phyloP scores from a whole-genome alignment of 2,888 invertebrate genomes.

The Pseudanteris insignis region DNA sequence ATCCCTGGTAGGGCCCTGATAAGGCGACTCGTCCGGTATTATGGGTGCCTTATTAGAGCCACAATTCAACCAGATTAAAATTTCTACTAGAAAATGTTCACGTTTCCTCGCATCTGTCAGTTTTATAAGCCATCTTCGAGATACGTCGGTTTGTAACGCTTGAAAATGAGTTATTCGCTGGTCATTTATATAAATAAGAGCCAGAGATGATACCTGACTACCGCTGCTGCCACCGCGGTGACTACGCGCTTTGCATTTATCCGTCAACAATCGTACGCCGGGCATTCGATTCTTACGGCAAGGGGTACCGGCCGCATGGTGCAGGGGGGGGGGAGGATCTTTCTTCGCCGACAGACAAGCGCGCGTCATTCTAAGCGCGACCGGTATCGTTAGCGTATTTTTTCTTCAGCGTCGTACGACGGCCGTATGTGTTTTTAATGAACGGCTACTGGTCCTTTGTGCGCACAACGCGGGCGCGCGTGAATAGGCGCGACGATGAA shows the following conservation, averaged over 20 bases:
- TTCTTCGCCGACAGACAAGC: slow-evolving; percentile 52
- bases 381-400: slow-evolving; percentile 61
- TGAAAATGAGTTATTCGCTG: slow-evolving; percentile 60
- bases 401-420: slow-evolving; percentile 53
- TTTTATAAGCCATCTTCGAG: slow-evolving; percentile 43
- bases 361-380: slow-evolving; percentile 47
- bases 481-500: slow-evolving; percentile 25
- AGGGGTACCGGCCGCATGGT: too few species aligned
- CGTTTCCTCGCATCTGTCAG: slow-evolving; percentile 6
- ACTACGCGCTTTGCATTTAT: slow-evolving; percentile 65
- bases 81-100: too few species aligned
- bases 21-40: slow-evolving; percentile 3
- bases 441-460: slow-evolving; percentile 56
- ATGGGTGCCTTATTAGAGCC: too few species aligned
- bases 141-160: slow-evolving; percentile 38
- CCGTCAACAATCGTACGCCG: slow-evolving; percentile 47
- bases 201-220: slow-evolving; percentile 65
- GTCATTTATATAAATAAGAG: slow-evolving; percentile 67
- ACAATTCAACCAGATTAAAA: too few species aligned
- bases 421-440: slow-evolving; percentile 57
- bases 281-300: slow-evolving; percentile 44
- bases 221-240: slow-evolving; percentile 58
- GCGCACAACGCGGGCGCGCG: slow-evolving; percentile 10
- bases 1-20: too few species aligned
- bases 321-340: too few species aligned